Evolutionary conservation across 2,113 vertebrate species (phyloP).

Genomic region (Romanogobio albipinnatus): DNA sequence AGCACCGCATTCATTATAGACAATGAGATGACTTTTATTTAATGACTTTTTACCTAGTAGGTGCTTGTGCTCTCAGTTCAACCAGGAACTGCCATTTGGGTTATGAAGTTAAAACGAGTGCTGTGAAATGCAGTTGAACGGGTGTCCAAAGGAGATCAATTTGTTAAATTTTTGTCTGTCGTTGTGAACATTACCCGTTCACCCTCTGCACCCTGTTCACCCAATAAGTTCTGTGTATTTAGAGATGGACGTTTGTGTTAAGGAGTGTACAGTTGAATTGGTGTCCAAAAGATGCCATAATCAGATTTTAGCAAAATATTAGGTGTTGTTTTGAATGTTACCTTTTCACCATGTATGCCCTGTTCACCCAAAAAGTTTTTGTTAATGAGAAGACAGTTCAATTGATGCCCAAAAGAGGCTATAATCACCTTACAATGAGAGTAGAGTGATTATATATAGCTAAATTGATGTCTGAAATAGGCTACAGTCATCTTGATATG

Average conservation of each 20-base stretch:
- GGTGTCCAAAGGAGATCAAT: not conserved
- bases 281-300: not conserved
- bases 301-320: not conserved
- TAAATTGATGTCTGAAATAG: not conserved
- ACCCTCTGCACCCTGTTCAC: not conserved
- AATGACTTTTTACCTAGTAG: not conserved
- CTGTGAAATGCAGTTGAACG: not conserved
- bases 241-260: not conserved
- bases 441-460: not conserved
- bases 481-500: not conserved
- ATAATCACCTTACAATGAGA: not conserved
- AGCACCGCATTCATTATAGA: conserved; percentile 8
- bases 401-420: no score
- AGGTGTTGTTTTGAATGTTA: not conserved
- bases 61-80: not conserved
- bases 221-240: not conserved
- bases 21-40: conserved; percentile 17
- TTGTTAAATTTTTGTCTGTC: not conserved
- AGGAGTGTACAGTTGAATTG: not conserved
- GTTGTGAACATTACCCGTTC: conserved; percentile 9
- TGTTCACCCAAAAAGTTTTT: not conserved
- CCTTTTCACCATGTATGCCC: not conserved
- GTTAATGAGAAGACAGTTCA: not conserved
- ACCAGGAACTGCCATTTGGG: not conserved
- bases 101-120: not conserved